phyloP scores from a whole-genome alignment of 2,113 vertebrate genomes.

The Chionis minor region DNA sequence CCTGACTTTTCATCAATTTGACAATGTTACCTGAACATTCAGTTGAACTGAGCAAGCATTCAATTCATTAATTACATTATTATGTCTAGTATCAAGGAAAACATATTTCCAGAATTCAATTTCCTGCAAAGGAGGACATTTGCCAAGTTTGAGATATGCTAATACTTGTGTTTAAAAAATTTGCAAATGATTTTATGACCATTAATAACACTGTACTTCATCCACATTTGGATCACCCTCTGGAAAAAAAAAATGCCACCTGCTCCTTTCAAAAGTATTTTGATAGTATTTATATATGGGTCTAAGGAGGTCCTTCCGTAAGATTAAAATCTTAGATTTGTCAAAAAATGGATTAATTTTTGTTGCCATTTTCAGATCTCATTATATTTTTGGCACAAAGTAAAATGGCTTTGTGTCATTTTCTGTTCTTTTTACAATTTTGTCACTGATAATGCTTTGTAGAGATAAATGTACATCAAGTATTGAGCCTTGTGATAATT shows the following conservation, averaged over 20 bases:
- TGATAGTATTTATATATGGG: neutral
- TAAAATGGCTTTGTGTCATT: neutral
- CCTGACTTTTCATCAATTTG: neutral
- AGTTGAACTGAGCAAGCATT: neutral
- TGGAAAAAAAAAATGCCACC: slow-evolving; percentile 13
- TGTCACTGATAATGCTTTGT: neutral
- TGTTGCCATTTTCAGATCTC: neutral
- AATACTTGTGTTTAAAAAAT: slow-evolving; percentile 42
- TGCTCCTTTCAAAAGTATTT: neutral
- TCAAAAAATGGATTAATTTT: slow-evolving; percentile 21
- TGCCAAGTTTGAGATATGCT: neutral
- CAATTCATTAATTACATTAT: neutral
- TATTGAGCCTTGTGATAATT: slow-evolving; percentile 2
- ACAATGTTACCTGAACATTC: neutral
- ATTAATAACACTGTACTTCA: slow-evolving; percentile 33
- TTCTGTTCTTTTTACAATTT: neutral
- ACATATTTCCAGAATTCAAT: neutral
- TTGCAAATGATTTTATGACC: slow-evolving; percentile 23
- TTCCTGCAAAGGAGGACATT: neutral
- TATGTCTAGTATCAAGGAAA: neutral
- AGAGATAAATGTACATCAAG: neutral
- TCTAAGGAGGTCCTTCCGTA: neutral
- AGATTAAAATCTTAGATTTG: slow-evolving; percentile 40
- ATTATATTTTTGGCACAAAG: slow-evolving; percentile 12
- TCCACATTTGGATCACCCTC: neutral